Base-by-base conservation (phyloP, 2,113 vertebrate genomes). In the Tetrax tetrax region DNA sequence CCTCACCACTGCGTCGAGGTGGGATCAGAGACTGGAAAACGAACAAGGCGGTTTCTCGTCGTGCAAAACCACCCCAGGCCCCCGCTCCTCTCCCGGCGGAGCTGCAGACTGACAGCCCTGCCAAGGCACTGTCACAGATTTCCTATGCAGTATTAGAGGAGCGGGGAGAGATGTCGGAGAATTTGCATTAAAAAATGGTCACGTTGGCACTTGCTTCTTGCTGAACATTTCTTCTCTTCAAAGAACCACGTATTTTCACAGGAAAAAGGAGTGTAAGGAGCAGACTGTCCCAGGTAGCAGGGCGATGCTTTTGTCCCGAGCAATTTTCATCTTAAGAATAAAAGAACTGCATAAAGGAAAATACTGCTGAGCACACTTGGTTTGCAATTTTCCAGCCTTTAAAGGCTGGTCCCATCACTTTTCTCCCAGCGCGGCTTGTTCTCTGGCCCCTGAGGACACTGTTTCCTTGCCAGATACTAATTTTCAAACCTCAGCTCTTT, bases 401-500 rank as follows among this genome's bases (percentile, higher is more conserved):
- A 94, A 92, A 97, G 93, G 77, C 89, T 95, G 93, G 96, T 93
- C 96, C 93, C 96, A 94, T 96, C 95, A 75, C 92, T 96, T 81
- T 92, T 35, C 95, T 97, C 96, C 95, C 96, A 96, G 90, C 1
- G 93, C 64, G 64, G 82, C 87, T 95, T 96, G 88, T 96, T 94
- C 96, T 92, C 88, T 88, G 96, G 95, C 96, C 96, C 95, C 95
- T 66, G 94, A 95, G 96, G 96, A 97, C 95, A 96, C 95, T 95
- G 95, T 92, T 96, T 97, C 96, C 96, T 95, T 97, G 94, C 95
- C 96, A 96, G 96, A 96, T 90, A 95, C 88, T 95, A 95, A 96
- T 96, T 97, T 94, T 96, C 96, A 94, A 96, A 96, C 90, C 94
- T 97, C 96, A 96, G 95, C 94, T 96, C 95, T 97, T 97, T 96